These are phyloP conservation scores for Gavia stellata DNA, from an alignment of 2,113 vertebrate species.

Conservation along the genomic window DNA sequence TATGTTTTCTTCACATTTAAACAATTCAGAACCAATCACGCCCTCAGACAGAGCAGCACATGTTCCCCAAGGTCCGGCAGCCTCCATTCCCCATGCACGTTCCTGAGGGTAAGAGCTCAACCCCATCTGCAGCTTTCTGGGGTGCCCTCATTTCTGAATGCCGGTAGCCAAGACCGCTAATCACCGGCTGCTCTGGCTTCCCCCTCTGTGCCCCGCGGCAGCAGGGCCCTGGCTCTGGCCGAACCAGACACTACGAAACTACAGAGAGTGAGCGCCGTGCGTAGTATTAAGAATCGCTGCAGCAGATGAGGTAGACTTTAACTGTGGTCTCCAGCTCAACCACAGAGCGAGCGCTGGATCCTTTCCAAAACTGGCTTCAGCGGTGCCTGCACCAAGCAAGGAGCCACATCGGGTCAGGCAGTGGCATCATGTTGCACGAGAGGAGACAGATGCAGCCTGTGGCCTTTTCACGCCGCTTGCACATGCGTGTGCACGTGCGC, in stretches of 20 bases:
- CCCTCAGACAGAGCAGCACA: not conserved
- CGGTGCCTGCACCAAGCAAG: not conserved
- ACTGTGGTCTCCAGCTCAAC: not conserved
- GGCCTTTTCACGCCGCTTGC: not conserved
- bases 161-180: not conserved
- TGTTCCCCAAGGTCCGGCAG: not conserved
- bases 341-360: not conserved
- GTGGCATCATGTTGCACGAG: not conserved
- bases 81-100: not conserved
- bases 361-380: not conserved
- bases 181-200: not conserved
- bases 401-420: not conserved
- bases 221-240: not conserved
- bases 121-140: not conserved
- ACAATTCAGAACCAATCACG: not conserved
- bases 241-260: not conserved
- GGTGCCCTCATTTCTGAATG: not conserved
- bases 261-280: not conserved
- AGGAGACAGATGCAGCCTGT: not conserved
- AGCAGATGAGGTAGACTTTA: not conserved
- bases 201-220: not conserved
- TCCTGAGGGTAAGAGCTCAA: not conserved
- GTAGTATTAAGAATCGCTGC: not conserved
- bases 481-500: fast-evolving
- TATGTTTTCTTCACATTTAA: not conserved